These are phyloP conservation scores for Passer montanus DNA, from an alignment of 2,113 vertebrate species.

Conservation along the genomic window DNA sequence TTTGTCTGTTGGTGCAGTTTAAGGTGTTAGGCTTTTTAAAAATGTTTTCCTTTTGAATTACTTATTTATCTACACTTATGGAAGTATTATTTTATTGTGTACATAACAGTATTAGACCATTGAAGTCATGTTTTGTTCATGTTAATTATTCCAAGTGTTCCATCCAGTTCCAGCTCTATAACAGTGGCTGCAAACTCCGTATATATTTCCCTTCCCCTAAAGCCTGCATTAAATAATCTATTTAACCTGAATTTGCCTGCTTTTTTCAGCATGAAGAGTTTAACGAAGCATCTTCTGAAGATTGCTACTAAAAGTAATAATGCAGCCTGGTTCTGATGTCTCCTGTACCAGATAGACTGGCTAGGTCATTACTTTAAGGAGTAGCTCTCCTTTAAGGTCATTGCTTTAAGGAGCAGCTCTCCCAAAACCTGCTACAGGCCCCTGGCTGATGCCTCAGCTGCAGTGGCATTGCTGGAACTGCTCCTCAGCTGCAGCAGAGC, in stretches of 20 bases:
- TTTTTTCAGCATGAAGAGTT: conserved; percentile 38
- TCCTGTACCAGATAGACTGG: background rate
- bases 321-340: background rate
- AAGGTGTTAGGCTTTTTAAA: conserved; percentile 32
- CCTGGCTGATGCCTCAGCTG: background rate
- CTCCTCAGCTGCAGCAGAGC: background rate
- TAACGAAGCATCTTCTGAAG: conserved; percentile 19
- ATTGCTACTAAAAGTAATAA: background rate
- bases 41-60: conserved; percentile 57
- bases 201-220: background rate
- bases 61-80: conserved; percentile 70
- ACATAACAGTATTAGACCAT: conserved; percentile 83
- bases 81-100: conserved; percentile 83
- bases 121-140: conserved; percentile 61
- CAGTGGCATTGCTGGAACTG: background rate
- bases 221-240: background rate
- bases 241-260: conserved; percentile 16
- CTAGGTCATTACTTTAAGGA: background rate
- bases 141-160: conserved; percentile 41
- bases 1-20: background rate
- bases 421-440: background rate
- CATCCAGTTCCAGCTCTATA: background rate
- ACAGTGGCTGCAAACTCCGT: conserved; percentile 3
- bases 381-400: background rate
- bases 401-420: background rate